Percentiles rank a stretch among this genome's conserved stretches.
phyloP scores from a whole-genome alignment of 2,113 vertebrate species.

The Elephas maximus region DNA sequence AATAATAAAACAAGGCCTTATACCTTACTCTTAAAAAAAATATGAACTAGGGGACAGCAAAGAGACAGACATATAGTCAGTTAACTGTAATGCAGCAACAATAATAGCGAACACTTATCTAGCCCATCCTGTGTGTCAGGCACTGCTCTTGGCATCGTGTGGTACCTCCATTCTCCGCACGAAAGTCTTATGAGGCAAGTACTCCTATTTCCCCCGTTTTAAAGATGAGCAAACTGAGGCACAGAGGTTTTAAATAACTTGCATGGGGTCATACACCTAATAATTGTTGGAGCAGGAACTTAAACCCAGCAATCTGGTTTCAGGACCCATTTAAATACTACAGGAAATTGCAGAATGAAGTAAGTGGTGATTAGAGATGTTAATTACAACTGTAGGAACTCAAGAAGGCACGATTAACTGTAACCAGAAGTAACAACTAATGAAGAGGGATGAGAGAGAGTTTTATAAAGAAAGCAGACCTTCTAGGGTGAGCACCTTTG shows the following conservation, averaged over 20 bases:
- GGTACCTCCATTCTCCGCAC: neutral
- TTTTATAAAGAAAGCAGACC: neutral
- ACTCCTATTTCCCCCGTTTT: neutral
- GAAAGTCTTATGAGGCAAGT: neutral
- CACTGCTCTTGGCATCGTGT: neutral
- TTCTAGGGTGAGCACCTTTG: neutral
- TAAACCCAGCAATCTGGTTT: neutral
- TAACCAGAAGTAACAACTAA: neutral
- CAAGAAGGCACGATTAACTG: neutral
- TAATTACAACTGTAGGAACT: neutral
- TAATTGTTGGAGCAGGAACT: neutral
- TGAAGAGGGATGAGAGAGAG: neutral
- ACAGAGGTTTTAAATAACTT: neutral
- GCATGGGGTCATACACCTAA: neutral
- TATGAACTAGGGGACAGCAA: slow-evolving; percentile 5
- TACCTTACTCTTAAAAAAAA: neutral
- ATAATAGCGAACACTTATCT: neutral
- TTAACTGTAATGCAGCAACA: neutral
- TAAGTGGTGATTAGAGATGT: neutral
- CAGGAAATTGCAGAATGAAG: neutral
- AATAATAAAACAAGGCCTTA: neutral
- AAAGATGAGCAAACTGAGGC: neutral
- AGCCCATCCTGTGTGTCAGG: neutral
- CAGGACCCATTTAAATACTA: neutral
- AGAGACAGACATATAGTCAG: neutral